Base-by-base conservation (phyloP, 2,888 invertebrate species). In the Rugalucina vietnamica region DNA sequence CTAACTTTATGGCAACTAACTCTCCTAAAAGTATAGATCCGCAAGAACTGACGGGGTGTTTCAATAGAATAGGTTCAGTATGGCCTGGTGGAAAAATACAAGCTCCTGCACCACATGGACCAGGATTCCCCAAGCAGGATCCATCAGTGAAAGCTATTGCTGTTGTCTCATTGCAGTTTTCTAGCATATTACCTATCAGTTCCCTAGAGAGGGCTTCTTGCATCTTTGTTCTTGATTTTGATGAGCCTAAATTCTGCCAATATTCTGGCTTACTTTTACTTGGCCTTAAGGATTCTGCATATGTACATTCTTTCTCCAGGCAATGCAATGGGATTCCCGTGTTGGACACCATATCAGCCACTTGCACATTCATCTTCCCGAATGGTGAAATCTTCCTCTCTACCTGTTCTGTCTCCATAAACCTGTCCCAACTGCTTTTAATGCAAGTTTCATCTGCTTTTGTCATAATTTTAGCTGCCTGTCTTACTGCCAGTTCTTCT, bases 401-500 rank as follows among this genome's bases (percentile, higher is more conserved):
- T 21, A 24, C n/a, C 54, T n/a, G 4, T 21, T 54, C 12, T 12
- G 4, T 12, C n/a, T 54, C 54, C 54, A n/a, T 5, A 54, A 54
- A 54, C 5, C n/a, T 54, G n/a, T 54, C 54, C 54, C 54, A 54
- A 12, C 12, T 21, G n/a, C 12, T 37, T 65, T 14, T 60, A 8
- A 69, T 65, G n/a, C n/a, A n/a, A n/a, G n/a, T n/a, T 14, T 76
- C 50, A 75, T 75, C 54, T 34, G 12, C 24, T 24, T 57, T 75
- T n/a, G 65, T 76, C 76, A 36, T 76, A 1, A 60, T 76, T 27
- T 29, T 60, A 8, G 57, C 75, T 49, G 75, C 75, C 54, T 75
- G 75, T 54, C 75, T 75, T 14, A 75, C 57, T n/a, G 54, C 54
- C 29, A 75, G 18, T 54, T 54, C 54, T 54, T 54, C 54, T 49